These are phyloP conservation scores for Condylura cristata DNA, from an alignment of 2,113 vertebrate genomes.

Conservation along the genomic window DNA sequence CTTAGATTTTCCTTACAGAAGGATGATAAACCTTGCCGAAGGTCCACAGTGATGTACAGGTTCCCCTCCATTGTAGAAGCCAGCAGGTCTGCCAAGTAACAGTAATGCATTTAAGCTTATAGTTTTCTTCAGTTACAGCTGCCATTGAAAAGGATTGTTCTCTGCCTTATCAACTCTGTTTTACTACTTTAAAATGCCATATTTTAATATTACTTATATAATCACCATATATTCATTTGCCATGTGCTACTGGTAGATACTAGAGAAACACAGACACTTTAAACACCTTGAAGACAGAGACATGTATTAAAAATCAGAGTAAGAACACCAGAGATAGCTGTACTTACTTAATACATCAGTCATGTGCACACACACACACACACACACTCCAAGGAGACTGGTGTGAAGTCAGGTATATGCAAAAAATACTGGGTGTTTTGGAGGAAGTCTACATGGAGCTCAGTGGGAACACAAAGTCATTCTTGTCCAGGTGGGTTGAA, in stretches of 20 bases:
- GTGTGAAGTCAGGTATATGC: not conserved
- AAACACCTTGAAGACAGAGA: not conserved
- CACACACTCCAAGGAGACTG: not conserved
- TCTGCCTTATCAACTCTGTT: conserved; percentile 8
- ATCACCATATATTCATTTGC: not conserved
- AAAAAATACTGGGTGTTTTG: not conserved
- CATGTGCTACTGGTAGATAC: not conserved
- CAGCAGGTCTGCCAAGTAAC: not conserved
- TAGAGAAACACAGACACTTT: not conserved
- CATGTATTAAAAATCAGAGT: not conserved
- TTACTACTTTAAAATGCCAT: not conserved
- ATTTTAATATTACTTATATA: conserved; percentile 23
- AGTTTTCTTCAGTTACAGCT: conserved; percentile 13
- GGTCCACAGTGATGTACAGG: not conserved
- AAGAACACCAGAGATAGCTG: not conserved
- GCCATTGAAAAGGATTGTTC: conserved; percentile 41
- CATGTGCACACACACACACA: not conserved
- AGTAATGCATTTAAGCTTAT: conserved; percentile 8
- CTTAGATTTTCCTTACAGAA: conserved; percentile 34
- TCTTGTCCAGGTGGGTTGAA: not conserved
- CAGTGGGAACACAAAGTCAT: not conserved
- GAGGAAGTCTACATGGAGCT: not conserved
- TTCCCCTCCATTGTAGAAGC: conserved; percentile 5
- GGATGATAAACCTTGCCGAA: not conserved
- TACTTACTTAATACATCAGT: not conserved